A percentile compares a stretch with the other conserved stretches of the same genome.
These are phyloP conservation scores for Talpa occidentalis DNA, from an alignment of 2,113 vertebrate genomes.

Conservation along the genomic window DNA sequence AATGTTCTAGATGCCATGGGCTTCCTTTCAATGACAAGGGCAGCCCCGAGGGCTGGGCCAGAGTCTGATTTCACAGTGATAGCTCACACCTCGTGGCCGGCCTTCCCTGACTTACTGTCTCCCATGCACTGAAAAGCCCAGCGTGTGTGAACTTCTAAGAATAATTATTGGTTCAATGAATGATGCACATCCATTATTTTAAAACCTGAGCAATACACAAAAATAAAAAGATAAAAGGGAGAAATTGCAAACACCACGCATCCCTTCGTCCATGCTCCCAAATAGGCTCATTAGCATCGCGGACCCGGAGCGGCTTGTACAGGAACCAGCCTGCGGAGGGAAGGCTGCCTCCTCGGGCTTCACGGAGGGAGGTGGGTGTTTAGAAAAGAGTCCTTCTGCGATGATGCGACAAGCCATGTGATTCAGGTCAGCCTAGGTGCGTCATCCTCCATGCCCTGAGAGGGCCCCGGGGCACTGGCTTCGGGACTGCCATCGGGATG, in stretches of 20 bases:
- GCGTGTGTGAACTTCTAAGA: background rate
- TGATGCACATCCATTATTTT: background rate
- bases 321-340: too few species aligned
- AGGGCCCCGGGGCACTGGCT: rapidly evolving
- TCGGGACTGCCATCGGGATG: background rate
- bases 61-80: background rate
- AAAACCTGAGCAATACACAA: background rate
- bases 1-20: too few species aligned
- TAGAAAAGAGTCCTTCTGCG: background rate
- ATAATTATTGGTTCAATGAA: background rate
- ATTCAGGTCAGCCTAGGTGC: background rate
- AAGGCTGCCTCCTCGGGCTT: too few species aligned
- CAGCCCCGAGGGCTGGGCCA: too few species aligned
- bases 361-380: background rate
- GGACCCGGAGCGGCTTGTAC: background rate
- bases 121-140: rapidly evolving
- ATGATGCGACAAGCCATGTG: background rate
- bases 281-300: background rate
- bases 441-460: background rate
- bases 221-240: background rate
- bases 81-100: too few species aligned
- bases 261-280: rapidly evolving
- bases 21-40: background rate
- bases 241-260: background rate
- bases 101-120: too few species aligned